These are phyloP conservation scores for Plebejus melissa DNA, from an alignment of 2,888 invertebrate species.

Conservation along the genomic window DNA sequence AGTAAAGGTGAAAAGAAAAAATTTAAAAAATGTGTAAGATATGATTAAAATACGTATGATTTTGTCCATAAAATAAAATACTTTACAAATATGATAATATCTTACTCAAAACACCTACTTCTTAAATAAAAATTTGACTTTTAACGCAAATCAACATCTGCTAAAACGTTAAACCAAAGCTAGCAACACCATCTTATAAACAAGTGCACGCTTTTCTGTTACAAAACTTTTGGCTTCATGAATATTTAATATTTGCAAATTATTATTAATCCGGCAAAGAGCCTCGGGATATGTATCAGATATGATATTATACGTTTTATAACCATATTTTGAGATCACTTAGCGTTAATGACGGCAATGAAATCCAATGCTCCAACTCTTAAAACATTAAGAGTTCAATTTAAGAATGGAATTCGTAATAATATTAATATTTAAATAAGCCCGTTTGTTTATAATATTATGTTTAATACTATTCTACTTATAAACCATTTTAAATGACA, in stretches of 20 bases:
- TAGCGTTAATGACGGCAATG: slow-evolving; percentile 19
- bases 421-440: neutral
- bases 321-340: slow-evolving; percentile 20
- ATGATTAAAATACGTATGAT: too few relatives aligned
- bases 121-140: too few relatives aligned
- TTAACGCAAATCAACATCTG: too few relatives aligned
- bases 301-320: slow-evolving; percentile 20
- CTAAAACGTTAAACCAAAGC: too few relatives aligned
- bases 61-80: too few relatives aligned
- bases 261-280: slow-evolving; percentile 53
- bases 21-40: too few relatives aligned
- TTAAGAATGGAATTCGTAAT: slow-evolving; percentile 4
- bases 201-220: slow-evolving; percentile 58
- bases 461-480: neutral
- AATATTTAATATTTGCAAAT: slow-evolving; percentile 78
- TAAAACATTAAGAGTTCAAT: slow-evolving; percentile 20
- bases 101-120: too few relatives aligned
- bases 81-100: too few relatives aligned
- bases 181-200: slow-evolving; percentile 49
- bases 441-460: neutral
- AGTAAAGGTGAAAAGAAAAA: too few relatives aligned
- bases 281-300: slow-evolving; percentile 12
- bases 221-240: slow-evolving; percentile 73
- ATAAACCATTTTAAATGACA: neutral
- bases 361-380: slow-evolving; percentile 22